Conservation (phyloP, 2,113 vertebrate species). For the Electrona antarctica region DNA sequence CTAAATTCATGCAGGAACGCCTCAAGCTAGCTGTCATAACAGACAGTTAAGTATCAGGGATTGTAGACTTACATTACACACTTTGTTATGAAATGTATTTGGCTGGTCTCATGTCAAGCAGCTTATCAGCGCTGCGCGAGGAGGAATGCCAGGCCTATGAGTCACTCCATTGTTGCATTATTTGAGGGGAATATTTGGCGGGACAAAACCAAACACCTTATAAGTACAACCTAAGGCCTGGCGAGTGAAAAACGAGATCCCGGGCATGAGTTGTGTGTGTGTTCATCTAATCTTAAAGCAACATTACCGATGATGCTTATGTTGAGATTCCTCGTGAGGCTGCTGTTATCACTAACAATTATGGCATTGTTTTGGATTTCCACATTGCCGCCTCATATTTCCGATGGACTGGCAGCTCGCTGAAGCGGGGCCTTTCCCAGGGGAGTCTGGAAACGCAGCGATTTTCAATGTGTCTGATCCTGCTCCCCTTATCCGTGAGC, state of each 20-base stretch:
- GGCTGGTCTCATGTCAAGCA: constrained; percentile 44
- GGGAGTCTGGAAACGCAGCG: constrained; percentile 54
- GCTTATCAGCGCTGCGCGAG: constrained; percentile 48
- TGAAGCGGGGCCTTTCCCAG: constrained; percentile 45
- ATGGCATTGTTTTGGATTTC: constrained; percentile 59
- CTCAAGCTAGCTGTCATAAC: background rate
- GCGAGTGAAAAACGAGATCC: constrained; percentile 39
- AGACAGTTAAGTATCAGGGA: background rate
- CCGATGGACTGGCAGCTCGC: constrained; percentile 41
- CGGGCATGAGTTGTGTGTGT: constrained; percentile 14
- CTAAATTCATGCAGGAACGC: background rate
- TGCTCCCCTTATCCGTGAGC: constrained; percentile 45
- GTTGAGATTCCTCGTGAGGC: constrained; percentile 44
- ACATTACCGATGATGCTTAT: constrained; percentile 22
- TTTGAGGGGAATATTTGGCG: constrained; percentile 45
- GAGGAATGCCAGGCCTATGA: constrained; percentile 41
- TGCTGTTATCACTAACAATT: constrained; percentile 52
- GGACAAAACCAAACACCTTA: constrained; percentile 56
- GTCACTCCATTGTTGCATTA: constrained; percentile 43
- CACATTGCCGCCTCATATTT: constrained; percentile 57
- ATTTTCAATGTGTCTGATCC: constrained; percentile 61
- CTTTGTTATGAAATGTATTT: constrained; percentile 35
- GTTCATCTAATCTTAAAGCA: constrained; percentile 58
- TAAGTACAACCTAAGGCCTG: constrained; percentile 39
- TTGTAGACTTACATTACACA: constrained; percentile 9